Conservation (phyloP, 1,140 invertebrate genomes). For the Zaprionus kolodkinae region DNA sequence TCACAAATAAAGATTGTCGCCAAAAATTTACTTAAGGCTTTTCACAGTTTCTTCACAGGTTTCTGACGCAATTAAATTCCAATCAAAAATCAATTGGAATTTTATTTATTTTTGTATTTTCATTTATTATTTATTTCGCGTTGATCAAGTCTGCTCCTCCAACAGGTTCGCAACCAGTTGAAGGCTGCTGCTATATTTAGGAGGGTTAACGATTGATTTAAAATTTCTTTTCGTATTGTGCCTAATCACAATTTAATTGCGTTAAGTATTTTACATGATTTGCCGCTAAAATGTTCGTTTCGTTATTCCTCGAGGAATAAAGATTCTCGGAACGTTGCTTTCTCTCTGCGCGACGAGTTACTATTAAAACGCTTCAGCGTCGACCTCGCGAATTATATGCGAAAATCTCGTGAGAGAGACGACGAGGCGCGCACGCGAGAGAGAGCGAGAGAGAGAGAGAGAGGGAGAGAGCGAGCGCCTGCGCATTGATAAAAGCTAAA, state of each 20-base stretch:
- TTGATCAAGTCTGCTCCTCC: not conserved
- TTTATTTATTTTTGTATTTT: slow-evolving; percentile 2
- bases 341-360: slow-evolving; percentile 72
- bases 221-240: slow-evolving; percentile 39
- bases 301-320: slow-evolving; percentile 33
- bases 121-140: slow-evolving; percentile 14
- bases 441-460: slow-evolving; percentile 18
- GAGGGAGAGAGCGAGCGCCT: slow-evolving; percentile 27
- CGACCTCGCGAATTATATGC: slow-evolving; percentile 80
- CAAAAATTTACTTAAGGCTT: slow-evolving; percentile 14
- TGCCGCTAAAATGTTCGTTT: slow-evolving; percentile 25
- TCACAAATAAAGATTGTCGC: slow-evolving; percentile 52
- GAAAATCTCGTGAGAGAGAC: slow-evolving; percentile 51
- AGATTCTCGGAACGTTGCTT: slow-evolving; percentile 61
- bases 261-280: slow-evolving; percentile 35
- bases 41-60: slow-evolving; percentile 37
- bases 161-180: slow-evolving; percentile 8
- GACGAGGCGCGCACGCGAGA: slow-evolving; percentile 1
- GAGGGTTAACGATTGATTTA: not conserved
- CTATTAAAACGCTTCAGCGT: slow-evolving; percentile 68
- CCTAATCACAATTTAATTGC: slow-evolving; percentile 45
- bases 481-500: slow-evolving; percentile 47
- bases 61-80: slow-evolving; percentile 61
- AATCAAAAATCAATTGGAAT: slow-evolving; percentile 65
- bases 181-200: slow-evolving; percentile 21